A percentile compares a stretch with the other conserved stretches of the same genome.
Evolutionary conservation across 1,140 invertebrate genomes (phyloP).

Genomic region (Hermetia illucens): DNA sequence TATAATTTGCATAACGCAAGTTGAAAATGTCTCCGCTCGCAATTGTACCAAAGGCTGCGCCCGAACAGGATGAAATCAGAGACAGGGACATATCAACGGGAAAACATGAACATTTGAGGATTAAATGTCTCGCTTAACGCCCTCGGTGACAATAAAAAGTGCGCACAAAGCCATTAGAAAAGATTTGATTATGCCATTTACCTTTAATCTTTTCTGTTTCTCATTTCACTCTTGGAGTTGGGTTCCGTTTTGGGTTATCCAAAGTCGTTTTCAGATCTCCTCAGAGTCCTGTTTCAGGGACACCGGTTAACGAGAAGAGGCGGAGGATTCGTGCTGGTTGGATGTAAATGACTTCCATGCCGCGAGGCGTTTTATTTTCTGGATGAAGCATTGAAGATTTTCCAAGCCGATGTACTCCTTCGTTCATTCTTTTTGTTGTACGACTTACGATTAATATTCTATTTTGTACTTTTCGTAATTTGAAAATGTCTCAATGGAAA

Average conservation of each 20-base stretch:
- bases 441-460: slow-evolving; percentile 1
- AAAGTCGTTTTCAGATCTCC: no score
- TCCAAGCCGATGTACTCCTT: not conserved
- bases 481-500: not conserved
- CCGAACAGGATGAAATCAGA: no score
- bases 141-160: slow-evolving; percentile 1
- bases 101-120: no score
- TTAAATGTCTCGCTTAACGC: not conserved
- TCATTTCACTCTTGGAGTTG: not conserved
- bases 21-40: no score
- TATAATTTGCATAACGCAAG: no score
- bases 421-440: no score
- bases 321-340: no score
- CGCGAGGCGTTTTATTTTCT: not conserved
- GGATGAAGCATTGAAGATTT: not conserved
- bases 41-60: no score
- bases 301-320: no score
- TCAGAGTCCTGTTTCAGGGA: no score
- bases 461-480: not conserved
- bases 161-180: slow-evolving; percentile 1
- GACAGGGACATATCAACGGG: no score
- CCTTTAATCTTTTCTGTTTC: not conserved
- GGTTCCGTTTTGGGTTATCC: no score
- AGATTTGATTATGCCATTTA: not conserved
- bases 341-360: not conserved